Conservation (phyloP, 2,888 invertebrate species). For the Notodonta dromedarius region DNA sequence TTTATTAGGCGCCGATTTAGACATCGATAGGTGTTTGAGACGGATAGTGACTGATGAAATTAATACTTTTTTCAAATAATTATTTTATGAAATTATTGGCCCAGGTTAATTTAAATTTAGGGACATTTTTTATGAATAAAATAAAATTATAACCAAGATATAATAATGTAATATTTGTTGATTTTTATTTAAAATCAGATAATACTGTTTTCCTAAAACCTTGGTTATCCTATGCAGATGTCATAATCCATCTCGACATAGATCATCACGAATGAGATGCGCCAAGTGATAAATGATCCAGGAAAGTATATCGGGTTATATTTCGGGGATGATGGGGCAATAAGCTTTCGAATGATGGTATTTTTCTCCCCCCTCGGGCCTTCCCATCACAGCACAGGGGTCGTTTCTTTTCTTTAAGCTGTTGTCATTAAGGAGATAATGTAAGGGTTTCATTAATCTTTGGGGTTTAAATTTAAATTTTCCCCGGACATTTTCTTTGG, state of each 20-base stretch:
- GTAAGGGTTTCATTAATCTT: constrained; percentile 2
- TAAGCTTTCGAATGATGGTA: background rate
- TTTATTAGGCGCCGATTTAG: no score
- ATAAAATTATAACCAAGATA: no score
- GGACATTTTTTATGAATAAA: no score
- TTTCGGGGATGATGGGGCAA: background rate
- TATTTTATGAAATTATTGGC: no score
- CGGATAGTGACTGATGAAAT: no score
- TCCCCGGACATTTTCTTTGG: no score
- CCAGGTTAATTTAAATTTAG: no score
- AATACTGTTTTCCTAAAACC: background rate
- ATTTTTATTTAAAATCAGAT: background rate
- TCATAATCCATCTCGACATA: constrained; percentile 3
- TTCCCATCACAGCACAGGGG: background rate
- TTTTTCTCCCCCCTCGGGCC: background rate
- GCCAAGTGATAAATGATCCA: constrained; percentile 3
- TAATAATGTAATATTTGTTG: no score
- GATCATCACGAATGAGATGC: background rate
- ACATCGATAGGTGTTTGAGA: no score
- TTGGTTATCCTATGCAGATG: background rate
- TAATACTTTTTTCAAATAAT: no score
- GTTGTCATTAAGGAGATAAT: background rate
- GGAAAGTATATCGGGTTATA: background rate
- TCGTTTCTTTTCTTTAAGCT: background rate
- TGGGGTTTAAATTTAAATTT: background rate